These are phyloP conservation scores for Poeciliopsis gracilis DNA, from an alignment of 2,797 vertebrate species.

Conservation along the genomic window DNA sequence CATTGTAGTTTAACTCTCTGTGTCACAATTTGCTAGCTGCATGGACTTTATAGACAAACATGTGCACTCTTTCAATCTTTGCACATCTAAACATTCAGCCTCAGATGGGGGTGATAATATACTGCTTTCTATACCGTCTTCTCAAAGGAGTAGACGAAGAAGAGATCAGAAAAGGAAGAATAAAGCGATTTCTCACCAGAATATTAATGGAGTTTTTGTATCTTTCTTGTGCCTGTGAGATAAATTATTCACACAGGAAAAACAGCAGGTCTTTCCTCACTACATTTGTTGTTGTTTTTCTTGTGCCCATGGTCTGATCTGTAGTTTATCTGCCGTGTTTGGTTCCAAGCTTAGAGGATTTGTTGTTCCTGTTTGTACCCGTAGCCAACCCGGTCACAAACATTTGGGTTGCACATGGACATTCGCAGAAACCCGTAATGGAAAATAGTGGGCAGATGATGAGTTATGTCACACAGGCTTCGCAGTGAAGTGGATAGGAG, in stretches of 20 bases:
- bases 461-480: neutral
- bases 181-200: neutral
- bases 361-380: neutral
- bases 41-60: neutral
- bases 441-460: neutral
- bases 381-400: neutral
- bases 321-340: neutral
- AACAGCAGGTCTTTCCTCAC: neutral
- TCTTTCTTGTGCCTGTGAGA: neutral
- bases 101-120: neutral
- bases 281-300: neutral
- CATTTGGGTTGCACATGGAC: neutral
- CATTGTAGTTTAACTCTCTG: neutral
- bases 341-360: neutral
- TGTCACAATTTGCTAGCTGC: neutral
- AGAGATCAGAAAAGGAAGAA: neutral
- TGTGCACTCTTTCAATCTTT: neutral
- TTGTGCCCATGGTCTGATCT: neutral
- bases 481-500: neutral
- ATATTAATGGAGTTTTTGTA: neutral
- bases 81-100: neutral
- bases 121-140: neutral
- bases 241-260: neutral
- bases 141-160: neutral
- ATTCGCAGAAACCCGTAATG: neutral